phyloP scores from a whole-genome alignment of 2,888 invertebrate genomes.

The Tetragonisca angustula region DNA sequence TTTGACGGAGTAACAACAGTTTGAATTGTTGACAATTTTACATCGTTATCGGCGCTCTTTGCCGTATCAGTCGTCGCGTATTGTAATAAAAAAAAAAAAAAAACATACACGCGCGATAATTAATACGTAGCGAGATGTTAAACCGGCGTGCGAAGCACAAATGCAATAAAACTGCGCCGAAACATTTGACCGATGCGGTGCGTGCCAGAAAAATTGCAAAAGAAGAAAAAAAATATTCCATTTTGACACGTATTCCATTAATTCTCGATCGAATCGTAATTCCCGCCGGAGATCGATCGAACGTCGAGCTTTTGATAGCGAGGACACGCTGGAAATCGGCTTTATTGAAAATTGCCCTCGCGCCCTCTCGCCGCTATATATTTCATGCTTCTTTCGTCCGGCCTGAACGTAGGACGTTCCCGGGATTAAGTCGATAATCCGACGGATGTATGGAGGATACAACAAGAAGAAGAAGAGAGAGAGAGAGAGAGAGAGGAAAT shows the following conservation, averaged over 20 bases:
- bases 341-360: constrained; percentile 21
- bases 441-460: constrained; percentile 54
- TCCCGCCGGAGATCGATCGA: constrained; percentile 1
- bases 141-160: too few relatives aligned
- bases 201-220: background rate
- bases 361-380: background rate
- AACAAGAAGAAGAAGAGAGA: constrained; percentile 23
- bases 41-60: too few relatives aligned
- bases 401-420: constrained; percentile 2
- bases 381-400: constrained; percentile 13
- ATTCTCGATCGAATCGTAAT: constrained; percentile 1
- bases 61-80: too few relatives aligned
- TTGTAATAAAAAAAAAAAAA: too few relatives aligned
- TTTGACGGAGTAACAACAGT: too few relatives aligned
- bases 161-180: too few relatives aligned
- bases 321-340: constrained; percentile 14
- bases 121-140: too few relatives aligned
- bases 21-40: too few relatives aligned
- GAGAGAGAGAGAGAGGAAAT: constrained; percentile 40
- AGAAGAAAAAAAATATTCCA: background rate
- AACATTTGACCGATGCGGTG: too few relatives aligned
- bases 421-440: constrained; percentile 67
- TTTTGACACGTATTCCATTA: background rate
- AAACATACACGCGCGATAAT: too few relatives aligned
- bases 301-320: background rate